Evolutionary conservation across 2,888 invertebrate species (phyloP), one percentile per base, ranked within the genome.

Genomic region (Ganaspis brasiliensis): DNA sequence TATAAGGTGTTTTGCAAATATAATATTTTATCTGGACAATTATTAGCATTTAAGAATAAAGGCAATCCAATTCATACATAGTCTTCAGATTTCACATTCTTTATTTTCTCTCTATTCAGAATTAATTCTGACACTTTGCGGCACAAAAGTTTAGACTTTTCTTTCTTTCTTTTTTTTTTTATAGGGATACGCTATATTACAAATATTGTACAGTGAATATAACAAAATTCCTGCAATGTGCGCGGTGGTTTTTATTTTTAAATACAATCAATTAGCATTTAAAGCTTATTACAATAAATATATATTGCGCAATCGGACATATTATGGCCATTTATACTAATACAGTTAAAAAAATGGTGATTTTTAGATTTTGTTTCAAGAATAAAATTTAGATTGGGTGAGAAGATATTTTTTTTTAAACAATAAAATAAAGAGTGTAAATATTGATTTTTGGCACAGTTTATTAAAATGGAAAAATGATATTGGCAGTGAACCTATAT

Each of bases 201-300:
- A 85, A 81, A 77, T 83, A 84, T 83, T 73, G 74, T 85, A 83
- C 83, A 84, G 81, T 86, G 75, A 76, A 85, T 87, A 82, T 84
- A 80, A 82, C 26, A 56, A 85, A 83, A 83, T 73, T 83, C 67
- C 73, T 71, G 71, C 72, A 76, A 81, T 59, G 77, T 79, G 78
- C 77, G 67, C 63, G 56, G 21, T 26, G 24, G 78, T 57, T 75
- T 76, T 79, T n/a, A n/a, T 52, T 52, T 56, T 56, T 24, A 24
- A 16, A 56, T 45, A 73, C 61, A 45, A 37, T 59, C 49, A 16
- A 21, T 16, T 52, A 56, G 56, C 56, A 26, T 14, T 56, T 56
- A 56, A 56, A 56, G 56, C 56, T 26, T 24, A 56, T 56, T 56
- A 26, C 56, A 56, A 56, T 56, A 56, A 56, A 56, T 56, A 26